A percentile compares a stretch with the other conserved stretches of the same genome.
Evolutionary conservation across 2,888 invertebrate genomes (phyloP).

Genomic region (Calephelis perditalis): DNA sequence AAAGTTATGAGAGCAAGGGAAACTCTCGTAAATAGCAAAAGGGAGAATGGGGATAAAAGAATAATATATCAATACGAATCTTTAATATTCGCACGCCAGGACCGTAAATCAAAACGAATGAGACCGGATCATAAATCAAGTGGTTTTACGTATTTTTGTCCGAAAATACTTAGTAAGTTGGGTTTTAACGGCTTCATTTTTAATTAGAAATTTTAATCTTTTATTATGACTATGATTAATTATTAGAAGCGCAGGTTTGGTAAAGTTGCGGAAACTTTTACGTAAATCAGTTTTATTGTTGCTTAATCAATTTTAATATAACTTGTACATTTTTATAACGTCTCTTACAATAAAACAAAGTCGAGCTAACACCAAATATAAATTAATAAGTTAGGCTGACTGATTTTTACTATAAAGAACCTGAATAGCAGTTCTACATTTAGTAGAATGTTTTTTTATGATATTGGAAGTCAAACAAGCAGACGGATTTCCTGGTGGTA

Average conservation of each 20-base stretch:
- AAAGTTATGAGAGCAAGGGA: slow-evolving; percentile 72
- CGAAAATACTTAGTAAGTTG: slow-evolving; percentile 35
- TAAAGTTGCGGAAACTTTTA: too few species aligned
- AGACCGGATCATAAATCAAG: slow-evolving; percentile 64
- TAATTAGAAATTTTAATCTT: slow-evolving; percentile 13
- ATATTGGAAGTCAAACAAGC: too few species aligned
- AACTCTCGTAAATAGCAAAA: slow-evolving; percentile 71
- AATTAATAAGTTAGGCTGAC: too few species aligned
- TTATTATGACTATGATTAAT: slow-evolving; percentile 4
- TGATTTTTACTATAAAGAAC: too few species aligned
- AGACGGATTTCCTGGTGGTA: too few species aligned
- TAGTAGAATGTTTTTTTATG: too few species aligned
- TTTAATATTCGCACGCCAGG: slow-evolving; percentile 73
- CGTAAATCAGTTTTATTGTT: too few species aligned
- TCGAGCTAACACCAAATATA: too few species aligned
- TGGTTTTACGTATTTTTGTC: slow-evolving; percentile 48
- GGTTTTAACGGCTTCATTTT: slow-evolving; percentile 20
- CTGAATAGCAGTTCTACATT: too few species aligned
- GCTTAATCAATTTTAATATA: too few species aligned
- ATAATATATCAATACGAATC: slow-evolving; percentile 78
- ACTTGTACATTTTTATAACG: too few species aligned
- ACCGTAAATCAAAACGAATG: slow-evolving; percentile 74
- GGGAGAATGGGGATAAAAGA: slow-evolving; percentile 74
- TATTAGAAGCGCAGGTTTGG: background rate
- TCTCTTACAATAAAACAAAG: too few species aligned